These are phyloP conservation scores for Papilio polyxenes DNA, from an alignment of 1,140 invertebrate genomes.

Conservation along the genomic window DNA sequence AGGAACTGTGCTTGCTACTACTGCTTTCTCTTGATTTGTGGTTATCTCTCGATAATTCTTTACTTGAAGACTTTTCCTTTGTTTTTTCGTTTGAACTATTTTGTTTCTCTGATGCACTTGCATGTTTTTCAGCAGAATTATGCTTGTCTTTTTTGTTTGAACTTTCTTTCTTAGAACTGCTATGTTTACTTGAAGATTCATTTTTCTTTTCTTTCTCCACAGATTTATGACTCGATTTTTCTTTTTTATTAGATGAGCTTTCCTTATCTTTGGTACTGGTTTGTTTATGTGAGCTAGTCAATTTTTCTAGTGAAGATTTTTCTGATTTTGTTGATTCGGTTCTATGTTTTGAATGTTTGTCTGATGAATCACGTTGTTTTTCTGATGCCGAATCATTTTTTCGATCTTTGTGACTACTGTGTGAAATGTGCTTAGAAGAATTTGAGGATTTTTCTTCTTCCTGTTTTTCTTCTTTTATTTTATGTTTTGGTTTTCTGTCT, in stretches of 20 bases:
- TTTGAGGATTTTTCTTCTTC: conserved; percentile 48
- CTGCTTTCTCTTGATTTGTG: conserved; percentile 69
- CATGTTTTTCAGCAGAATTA: conserved; percentile 50
- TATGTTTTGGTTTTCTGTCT: conserved; percentile 54
- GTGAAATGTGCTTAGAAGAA: conserved; percentile 56
- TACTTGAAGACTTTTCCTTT: conserved; percentile 63
- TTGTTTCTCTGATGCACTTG: conserved; percentile 56
- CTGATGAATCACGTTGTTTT: conserved; percentile 50
- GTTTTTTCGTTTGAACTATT: conserved; percentile 62
- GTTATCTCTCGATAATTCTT: conserved; percentile 62
- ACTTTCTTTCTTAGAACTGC: conserved; percentile 40
- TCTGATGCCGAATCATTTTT: conserved; percentile 61
- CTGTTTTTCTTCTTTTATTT: conserved; percentile 54
- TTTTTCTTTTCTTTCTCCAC: conserved; percentile 35
- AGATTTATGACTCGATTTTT: conserved; percentile 43
- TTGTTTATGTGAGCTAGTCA: conserved; percentile 42
- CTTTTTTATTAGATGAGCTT: conserved; percentile 40
- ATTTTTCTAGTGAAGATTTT: conserved; percentile 59
- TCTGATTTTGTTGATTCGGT: conserved; percentile 54
- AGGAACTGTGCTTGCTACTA: conserved; percentile 66
- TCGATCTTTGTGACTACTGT: conserved; percentile 48
- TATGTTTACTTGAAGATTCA: conserved; percentile 49
- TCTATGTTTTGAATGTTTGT: conserved; percentile 55
- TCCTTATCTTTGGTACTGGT: conserved; percentile 33
- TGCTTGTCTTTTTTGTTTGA: conserved; percentile 48